Evolutionary conservation across 2,113 vertebrate species (phyloP).

Genomic region (Lagopus muta): DNA sequence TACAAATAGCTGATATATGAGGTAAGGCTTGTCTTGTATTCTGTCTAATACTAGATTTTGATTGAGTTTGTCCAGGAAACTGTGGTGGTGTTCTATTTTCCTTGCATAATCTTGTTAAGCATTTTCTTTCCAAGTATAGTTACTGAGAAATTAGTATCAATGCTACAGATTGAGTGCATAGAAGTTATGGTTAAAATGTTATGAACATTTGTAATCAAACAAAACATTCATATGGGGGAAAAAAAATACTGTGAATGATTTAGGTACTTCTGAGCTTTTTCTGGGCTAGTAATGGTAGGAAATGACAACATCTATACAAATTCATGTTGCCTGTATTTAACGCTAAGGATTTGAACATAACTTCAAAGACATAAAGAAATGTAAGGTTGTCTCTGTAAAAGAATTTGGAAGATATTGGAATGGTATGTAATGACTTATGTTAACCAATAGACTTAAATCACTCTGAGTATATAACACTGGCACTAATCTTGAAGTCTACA

Average conservation of each 20-base stretch:
- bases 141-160: background rate
- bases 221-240: background rate
- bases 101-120: background rate
- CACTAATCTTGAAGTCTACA: background rate
- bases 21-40: background rate
- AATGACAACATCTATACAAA: constrained; percentile 6
- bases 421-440: background rate
- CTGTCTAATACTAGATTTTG: background rate
- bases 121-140: background rate
- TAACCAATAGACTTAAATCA: background rate
- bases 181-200: background rate
- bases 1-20: background rate
- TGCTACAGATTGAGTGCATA: background rate
- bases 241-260: background rate
- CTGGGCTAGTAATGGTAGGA: background rate
- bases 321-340: constrained; percentile 29
- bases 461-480: background rate
- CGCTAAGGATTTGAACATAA: background rate
- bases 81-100: background rate
- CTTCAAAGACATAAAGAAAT: constrained; percentile 13
- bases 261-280: constrained; percentile 4
- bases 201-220: background rate
- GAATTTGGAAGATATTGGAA: background rate
- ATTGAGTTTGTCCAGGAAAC: background rate
- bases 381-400: background rate